These are phyloP conservation scores for Polypterus senegalus DNA, from an alignment of 2,113 vertebrate genomes.

Conservation along the genomic window DNA sequence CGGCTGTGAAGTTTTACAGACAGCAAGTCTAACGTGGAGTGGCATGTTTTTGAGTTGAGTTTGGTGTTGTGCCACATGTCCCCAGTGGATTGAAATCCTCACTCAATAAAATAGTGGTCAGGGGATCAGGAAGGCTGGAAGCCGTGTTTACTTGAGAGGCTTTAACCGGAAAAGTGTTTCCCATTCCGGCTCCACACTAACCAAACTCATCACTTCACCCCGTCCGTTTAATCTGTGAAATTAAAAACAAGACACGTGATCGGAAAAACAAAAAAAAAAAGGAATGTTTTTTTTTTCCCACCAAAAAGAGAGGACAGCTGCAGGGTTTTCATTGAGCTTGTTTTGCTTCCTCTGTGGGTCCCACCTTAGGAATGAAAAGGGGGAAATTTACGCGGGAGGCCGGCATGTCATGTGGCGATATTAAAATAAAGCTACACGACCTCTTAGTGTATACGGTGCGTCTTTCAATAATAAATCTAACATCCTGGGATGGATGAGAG, in stretches of 20 bases:
- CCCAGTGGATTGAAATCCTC: no score
- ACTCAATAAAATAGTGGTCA: no score
- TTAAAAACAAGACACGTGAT: constrained; percentile 1
- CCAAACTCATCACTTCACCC: no score
- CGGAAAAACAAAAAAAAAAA: neutral
- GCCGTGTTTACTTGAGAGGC: no score
- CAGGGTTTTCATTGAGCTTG: neutral
- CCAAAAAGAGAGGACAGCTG: constrained; percentile 1
- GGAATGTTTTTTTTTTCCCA: neutral
- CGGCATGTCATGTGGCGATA: neutral
- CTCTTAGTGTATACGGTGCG: neutral
- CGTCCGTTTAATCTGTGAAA: no score
- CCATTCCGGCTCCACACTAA: no score
- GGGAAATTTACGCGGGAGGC: neutral
- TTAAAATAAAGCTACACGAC: neutral
- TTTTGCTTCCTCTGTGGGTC: neutral
- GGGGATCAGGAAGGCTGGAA: no score
- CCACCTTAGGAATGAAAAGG: neutral
- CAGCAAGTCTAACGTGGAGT: no score
- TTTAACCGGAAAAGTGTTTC: no score
- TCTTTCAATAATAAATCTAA: neutral
- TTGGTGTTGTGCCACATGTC: no score
- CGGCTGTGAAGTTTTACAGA: no score
- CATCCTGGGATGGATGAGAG: neutral
- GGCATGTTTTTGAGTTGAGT: no score